Base-by-base conservation (phyloP, 2,797 vertebrate genomes). In the Eupleurogrammus muticus region DNA sequence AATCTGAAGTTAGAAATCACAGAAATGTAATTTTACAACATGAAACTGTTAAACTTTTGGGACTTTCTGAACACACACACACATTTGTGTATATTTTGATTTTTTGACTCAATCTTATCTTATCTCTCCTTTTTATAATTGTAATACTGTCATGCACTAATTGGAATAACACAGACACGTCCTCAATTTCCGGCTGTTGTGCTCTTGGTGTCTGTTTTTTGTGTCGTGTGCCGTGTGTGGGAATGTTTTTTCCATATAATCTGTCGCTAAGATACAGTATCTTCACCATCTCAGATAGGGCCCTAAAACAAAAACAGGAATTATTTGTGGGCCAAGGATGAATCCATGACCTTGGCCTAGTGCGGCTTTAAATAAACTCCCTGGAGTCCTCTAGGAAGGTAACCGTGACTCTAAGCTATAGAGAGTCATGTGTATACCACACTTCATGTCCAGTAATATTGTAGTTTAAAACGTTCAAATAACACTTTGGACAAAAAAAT, bases 241-340 rank as follows among this genome's bases (percentile, higher is more conserved):
- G 38, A 69, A 77, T 77, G 17, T 75, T 70, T 73, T 55, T 8
- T 23, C 11, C 12, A 2, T 16, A 28, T 20, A 32, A 58, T 76
- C 50, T 32, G 32, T 55, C 34, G 60, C 24, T 28, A 54, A 62
- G 52, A 75, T 70, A 70, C 9, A 9, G n/a, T 77, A 78, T 79
- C 75, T 55, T 34, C 19, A 12, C 0, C 0, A 2, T 21, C 5
- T 14, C 1, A 46, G 52, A 76, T 63, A 73, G n/a, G 64, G 8
- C 2, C 35, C 11, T 11, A 5, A 77, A 76, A 78, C 67, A 76
- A 85, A 79, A 77, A 82, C 73, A 74, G 53, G 50, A 82, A 70
- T 75, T 63, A 63, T 64, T 69, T 50, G 32, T 63, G 23, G 48
- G 56, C 35, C 50, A 70, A 75, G 56, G 36, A 67, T 57, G 64